A percentile compares a stretch with the other conserved stretches of the same genome.
Evolutionary conservation across 2,113 vertebrate species (phyloP).

Genomic region (Amblyopsis rosae): DNA sequence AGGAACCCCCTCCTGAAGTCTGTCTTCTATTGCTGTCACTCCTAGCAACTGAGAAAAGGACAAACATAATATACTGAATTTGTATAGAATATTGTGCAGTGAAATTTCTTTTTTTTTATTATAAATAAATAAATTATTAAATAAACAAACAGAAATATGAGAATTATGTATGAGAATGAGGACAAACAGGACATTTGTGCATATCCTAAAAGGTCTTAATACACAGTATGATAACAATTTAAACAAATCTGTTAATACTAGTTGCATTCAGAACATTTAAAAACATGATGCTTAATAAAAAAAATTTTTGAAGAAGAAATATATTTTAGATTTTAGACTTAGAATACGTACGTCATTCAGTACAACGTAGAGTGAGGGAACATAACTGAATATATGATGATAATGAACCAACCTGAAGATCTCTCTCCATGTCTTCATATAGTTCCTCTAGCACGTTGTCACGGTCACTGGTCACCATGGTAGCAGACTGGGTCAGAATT

Average conservation of each 20-base stretch:
- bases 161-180: not conserved
- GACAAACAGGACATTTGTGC: not conserved
- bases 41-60: slow-evolving; percentile 82
- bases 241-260: no score
- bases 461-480: slow-evolving; percentile 66
- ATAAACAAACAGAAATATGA: not conserved
- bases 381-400: not conserved
- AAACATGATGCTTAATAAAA: no score
- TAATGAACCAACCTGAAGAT: slow-evolving; percentile 78
- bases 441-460: slow-evolving; percentile 74
- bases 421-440: slow-evolving; percentile 85
- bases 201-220: no score
- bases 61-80: not conserved
- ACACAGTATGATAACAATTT: no score
- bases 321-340: no score
- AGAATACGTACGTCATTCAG: no score
- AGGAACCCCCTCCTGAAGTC: slow-evolving; percentile 84
- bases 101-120: no score
- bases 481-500: slow-evolving; percentile 67
- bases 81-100: not conserved
- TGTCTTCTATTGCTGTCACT: slow-evolving; percentile 91
- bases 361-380: not conserved
- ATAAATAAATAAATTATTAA: no score
- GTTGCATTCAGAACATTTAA: no score
- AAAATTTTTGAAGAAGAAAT: no score